Conservation (phyloP, 2,797 vertebrate genomes). For the Scarus forsteni region DNA sequence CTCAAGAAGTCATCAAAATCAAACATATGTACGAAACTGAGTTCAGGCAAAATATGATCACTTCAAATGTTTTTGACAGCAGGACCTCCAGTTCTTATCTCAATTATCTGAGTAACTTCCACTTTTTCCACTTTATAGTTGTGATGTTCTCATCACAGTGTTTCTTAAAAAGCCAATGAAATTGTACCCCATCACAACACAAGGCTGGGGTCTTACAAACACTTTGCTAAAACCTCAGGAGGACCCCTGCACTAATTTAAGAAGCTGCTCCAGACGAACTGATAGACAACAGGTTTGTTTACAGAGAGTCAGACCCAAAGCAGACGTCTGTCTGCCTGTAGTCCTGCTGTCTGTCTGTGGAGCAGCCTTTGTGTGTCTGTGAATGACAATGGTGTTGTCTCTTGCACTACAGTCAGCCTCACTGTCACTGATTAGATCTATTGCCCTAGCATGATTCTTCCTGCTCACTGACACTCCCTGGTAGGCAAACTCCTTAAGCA, state of each 20-base stretch:
- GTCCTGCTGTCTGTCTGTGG: constrained; percentile 65
- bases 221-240: constrained; percentile 43
- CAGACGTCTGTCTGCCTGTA: constrained; percentile 58
- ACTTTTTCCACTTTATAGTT: too few species aligned
- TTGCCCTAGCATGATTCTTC: constrained; percentile 11
- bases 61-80: too few species aligned
- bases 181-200: constrained; percentile 5
- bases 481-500: constrained; percentile 4
- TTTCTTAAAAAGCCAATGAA: too few species aligned
- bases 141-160: too few species aligned
- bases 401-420: constrained; percentile 49
- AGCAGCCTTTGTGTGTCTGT: constrained; percentile 58
- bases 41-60: too few species aligned
- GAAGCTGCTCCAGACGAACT: constrained; percentile 45
- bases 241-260: constrained; percentile 39
- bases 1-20: too few species aligned
- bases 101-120: too few species aligned
- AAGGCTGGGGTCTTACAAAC: constrained; percentile 44
- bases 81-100: too few species aligned
- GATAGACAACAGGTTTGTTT: constrained; percentile 74
- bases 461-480: background rate
- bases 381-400: constrained; percentile 79
- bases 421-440: constrained; percentile 42
- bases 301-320: constrained; percentile 61
- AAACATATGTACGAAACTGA: too few species aligned